Percentiles rank a stretch among this genome's conserved stretches.
phyloP scores from a whole-genome alignment of 1,140 invertebrate genomes.

The Polypedilum vanderplanki region DNA sequence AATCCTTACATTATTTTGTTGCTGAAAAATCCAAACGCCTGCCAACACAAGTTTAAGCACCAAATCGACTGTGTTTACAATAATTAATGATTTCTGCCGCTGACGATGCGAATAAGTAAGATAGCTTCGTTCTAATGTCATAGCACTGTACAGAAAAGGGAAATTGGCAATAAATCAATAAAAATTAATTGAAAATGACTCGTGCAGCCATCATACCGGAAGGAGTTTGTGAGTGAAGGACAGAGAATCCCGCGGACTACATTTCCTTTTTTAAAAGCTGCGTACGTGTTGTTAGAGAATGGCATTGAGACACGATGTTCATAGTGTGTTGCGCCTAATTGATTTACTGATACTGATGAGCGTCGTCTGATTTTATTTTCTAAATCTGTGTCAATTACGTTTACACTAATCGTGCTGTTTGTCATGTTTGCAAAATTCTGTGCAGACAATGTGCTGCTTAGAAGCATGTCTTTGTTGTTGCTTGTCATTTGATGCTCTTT shows the following conservation, averaged over 20 bases:
- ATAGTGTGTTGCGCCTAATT: neutral
- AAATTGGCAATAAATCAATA: neutral
- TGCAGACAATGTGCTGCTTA: neutral
- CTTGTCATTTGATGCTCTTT: neutral
- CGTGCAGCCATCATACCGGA: slow-evolving; percentile 36
- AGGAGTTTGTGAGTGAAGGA: slow-evolving; percentile 61
- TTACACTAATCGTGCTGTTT: neutral
- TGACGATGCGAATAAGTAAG: slow-evolving; percentile 81
- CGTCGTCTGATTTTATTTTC: neutral
- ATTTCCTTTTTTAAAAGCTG: slow-evolving; percentile 55
- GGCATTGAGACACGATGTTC: slow-evolving; percentile 32
- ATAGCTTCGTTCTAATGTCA: slow-evolving; percentile 68
- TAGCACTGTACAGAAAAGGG: slow-evolving; percentile 34
- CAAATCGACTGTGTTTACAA: slow-evolving; percentile 83
- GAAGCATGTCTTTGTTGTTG: neutral
- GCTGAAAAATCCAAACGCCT: slow-evolving; percentile 36
- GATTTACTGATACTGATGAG: neutral
- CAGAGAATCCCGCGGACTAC: slow-evolving; percentile 61
- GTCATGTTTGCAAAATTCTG: neutral
- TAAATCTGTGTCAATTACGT: neutral
- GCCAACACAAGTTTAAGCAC: slow-evolving; percentile 62
- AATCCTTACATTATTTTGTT: neutral
- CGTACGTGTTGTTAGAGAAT: slow-evolving; percentile 42
- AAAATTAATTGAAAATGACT: neutral
- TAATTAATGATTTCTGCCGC: slow-evolving; percentile 82